A percentile compares a stretch with the other conserved stretches of the same genome.
phyloP scores from a whole-genome alignment of 2,113 vertebrate species.

The Myotis brandtii region DNA sequence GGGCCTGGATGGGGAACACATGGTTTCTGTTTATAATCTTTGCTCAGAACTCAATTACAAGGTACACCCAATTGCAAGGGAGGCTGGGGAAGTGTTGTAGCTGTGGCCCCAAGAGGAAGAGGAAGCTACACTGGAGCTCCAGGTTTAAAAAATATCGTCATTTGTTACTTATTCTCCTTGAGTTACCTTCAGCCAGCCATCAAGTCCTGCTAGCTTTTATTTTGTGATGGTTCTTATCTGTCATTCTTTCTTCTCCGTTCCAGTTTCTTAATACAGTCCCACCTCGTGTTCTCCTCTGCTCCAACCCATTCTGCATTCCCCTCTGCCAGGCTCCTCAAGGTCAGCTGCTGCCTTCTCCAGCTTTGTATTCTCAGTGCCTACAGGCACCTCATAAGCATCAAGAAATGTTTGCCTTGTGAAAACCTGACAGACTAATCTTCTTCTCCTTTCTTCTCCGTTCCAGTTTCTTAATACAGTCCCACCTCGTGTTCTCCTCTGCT shows the following conservation, averaged over 20 bases:
- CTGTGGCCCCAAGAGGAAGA: neutral
- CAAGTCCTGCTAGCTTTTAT: neutral
- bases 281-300: neutral
- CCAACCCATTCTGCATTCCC: conserved; percentile 52
- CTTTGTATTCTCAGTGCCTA: conserved; percentile 56
- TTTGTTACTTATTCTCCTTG: conserved; percentile 25
- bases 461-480: neutral
- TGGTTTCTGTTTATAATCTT: neutral
- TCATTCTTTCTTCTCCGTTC: neutral
- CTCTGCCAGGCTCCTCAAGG: conserved; percentile 56
- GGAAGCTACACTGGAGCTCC: neutral
- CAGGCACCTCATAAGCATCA: neutral
- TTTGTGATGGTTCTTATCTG: neutral
- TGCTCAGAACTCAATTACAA: neutral
- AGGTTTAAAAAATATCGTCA: neutral
- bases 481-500: neutral
- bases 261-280: neutral
- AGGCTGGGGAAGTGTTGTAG: neutral
- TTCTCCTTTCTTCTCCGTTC: neutral
- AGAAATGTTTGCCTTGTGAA: conserved; percentile 50
- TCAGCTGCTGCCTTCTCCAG: neutral
- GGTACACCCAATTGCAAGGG: neutral
- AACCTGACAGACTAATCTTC: conserved; percentile 66
- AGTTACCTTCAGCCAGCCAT: neutral
- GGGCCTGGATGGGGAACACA: neutral